Base-by-base conservation (phyloP, 2,113 vertebrate genomes). In the Lampris incognitus region DNA sequence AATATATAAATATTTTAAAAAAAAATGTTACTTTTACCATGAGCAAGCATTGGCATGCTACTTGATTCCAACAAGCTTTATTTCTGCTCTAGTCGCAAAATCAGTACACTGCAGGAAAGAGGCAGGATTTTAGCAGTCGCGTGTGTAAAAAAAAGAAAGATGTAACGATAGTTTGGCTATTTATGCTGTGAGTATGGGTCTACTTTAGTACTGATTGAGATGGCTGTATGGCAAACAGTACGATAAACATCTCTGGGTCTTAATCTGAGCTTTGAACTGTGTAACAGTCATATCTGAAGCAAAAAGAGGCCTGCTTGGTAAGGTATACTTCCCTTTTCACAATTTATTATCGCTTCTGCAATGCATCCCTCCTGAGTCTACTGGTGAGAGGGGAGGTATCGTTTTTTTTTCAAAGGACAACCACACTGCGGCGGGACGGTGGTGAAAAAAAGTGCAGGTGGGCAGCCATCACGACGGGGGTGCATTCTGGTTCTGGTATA, bases 401-500 rank as follows among this genome's bases (percentile, higher is more conserved):
- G 8, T 10, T 69, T 38, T 59, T 57, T 38, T 66, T 13, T 2
- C 36, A 59, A 66, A 57, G 84, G 56, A 55, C 54, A 78, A 69
- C 51, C 55, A 59, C 1, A 40, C 49, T 55, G 74, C 58, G 72
- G 75, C 37, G 49, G 71, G 72, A 72, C 54, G 68, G 74, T 57
- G 70, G 58, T 38, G 78, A 51, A 69, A 48, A 6, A 2, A 42
- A 41, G 72, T 42, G 77, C 37, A 40, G 69, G 71, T 38, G 48
- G 49, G 74, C 37, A 9, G 73, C 66, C 89, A 96, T 97, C 96
- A 97, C 48, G 94, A 97, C 0, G 88, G 84, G 0, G 93, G 92
- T 46, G 91, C 92, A 60, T 95, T 96, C 92, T 95, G 96, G 92
- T 95, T 98, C 94, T 97, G 97, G 90, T 96, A 99, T 86, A 99